Evolutionary conservation across 1,140 invertebrate species (phyloP).

Genomic region (Pteromalus puparum): DNA sequence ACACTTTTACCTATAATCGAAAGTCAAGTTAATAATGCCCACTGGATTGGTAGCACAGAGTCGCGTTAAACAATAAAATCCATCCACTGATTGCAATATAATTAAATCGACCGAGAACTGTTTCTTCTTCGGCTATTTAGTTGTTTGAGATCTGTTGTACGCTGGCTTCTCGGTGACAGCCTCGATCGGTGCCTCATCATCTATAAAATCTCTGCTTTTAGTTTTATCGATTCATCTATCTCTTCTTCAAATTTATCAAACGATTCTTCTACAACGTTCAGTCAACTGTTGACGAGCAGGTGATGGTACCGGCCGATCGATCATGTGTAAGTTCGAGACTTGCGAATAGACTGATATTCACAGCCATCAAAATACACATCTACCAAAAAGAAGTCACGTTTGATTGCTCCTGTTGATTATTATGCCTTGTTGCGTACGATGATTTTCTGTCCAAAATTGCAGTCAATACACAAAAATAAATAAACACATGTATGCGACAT

Average conservation of each 20-base stretch:
- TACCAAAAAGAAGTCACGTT: neutral
- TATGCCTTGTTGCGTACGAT: neutral
- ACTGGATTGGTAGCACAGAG: neutral
- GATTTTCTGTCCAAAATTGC: neutral
- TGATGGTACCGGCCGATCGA: neutral
- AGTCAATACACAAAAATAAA: neutral
- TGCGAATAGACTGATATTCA: neutral
- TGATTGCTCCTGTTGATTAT: neutral
- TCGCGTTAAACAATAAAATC: neutral
- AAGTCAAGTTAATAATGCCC: neutral
- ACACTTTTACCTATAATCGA: neutral
- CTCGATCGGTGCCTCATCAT: neutral
- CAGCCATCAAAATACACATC: neutral
- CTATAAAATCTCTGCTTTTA: neutral
- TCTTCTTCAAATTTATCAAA: neutral
- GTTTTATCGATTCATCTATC: neutral
- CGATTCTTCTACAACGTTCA: no score
- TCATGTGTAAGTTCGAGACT: neutral
- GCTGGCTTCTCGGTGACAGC: neutral
- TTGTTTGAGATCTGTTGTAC: neutral
- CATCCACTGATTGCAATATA: conserved; percentile 30
- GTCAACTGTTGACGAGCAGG: no score
- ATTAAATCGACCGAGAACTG: no score
- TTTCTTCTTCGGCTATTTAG: no score
- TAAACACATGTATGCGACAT: no score